Conservation (phyloP, 2,113 vertebrate species). For the Platysternon megacephalum region DNA sequence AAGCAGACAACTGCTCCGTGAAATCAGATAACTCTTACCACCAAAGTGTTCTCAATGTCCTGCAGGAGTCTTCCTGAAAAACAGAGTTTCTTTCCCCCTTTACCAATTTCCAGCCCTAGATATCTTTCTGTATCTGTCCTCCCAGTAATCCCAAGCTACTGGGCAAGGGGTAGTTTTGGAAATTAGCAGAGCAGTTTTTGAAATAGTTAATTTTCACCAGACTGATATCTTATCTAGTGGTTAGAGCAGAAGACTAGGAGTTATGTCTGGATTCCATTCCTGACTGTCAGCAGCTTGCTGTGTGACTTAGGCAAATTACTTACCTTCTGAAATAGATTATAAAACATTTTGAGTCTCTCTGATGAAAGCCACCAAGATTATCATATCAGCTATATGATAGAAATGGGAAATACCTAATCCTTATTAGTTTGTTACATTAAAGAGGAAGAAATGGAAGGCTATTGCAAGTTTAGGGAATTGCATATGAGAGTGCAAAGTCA, state of each 20-base stretch:
- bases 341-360: neutral
- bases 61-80: neutral
- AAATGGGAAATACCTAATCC: neutral
- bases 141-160: neutral
- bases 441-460: neutral
- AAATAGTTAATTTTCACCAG: neutral
- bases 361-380: neutral
- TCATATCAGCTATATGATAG: neutral
- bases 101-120: neutral
- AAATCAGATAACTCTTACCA: neutral
- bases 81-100: neutral
- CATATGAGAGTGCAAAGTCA: neutral
- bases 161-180: neutral
- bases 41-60: neutral
- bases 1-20: neutral
- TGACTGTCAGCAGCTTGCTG: neutral
- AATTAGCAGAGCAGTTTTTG: neutral
- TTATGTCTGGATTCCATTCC: neutral
- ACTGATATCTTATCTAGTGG: fast-evolving
- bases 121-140: neutral
- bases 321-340: neutral
- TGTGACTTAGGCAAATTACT: neutral
- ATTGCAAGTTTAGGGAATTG: neutral
- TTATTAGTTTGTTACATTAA: neutral
- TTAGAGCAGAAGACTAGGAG: neutral